Evolutionary conservation across 2,797 vertebrate genomes (phyloP), one percentile per base, ranked within the genome.

Genomic region (Gallirallus australis): DNA sequence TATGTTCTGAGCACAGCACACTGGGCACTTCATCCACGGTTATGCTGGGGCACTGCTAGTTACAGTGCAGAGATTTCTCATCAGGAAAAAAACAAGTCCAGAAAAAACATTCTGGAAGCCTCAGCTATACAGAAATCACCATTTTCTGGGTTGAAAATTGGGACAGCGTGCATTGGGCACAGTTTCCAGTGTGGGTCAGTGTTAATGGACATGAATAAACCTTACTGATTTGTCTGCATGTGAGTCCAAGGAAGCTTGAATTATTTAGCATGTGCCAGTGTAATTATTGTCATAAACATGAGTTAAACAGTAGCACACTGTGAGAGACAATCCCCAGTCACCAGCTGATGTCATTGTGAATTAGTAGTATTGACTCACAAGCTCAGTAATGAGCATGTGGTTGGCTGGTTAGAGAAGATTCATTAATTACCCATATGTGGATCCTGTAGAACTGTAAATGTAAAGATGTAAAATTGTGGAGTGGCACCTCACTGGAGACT

Each of bases 261-360:
- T 93, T 95, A 93, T 96, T 93, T 83, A 96, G n/a, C 33, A 53
- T 50, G 50, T 91, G 89, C 48, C 3, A 9, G 16, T 71, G 68
- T 82, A 90, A 96, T 92, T 89, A 85, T 45, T 68, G 61, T 75
- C 60, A 87, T 77, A 53, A 82, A 82, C 69, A 84, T 23, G 68
- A 96, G 60, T 45, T 92, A 85, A 93, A 60, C 9, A 81, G 56
- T 60, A 40, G 53, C 64, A 80, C 27, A 77, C 53, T 64, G 60
- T 17, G 57, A 92, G 28, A 45, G 53, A 60, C 45, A 89, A 64
- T 95, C 83, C 78, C 90, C 12, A 89, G 83, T 52, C 57, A 91
- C 81, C 56, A 92, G 71, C 64, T 71, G 84, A 89, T 89, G 81
- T 19, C 87, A 89, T 9, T 14, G 35, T 92, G 81, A 94, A 80